Percentiles rank a stretch among this genome's conserved stretches.
These are phyloP conservation scores for Oryzias sinensis DNA, from an alignment of 2,797 vertebrate species.

Conservation along the genomic window DNA sequence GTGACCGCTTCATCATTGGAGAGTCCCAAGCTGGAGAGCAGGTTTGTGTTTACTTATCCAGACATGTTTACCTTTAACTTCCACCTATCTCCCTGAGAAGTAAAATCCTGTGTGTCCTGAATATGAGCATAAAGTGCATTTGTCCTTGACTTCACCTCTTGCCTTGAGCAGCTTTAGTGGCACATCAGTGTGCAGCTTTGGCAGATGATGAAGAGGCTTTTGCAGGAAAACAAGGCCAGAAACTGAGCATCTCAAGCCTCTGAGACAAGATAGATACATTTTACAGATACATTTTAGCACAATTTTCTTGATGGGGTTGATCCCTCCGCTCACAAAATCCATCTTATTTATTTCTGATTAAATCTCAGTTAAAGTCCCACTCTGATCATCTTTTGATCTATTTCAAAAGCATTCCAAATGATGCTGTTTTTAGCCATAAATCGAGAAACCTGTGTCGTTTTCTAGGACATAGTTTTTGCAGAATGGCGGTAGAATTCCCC, in stretches of 20 bases:
- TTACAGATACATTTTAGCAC: too few relatives aligned
- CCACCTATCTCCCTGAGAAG: background rate
- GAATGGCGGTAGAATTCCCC: too few relatives aligned
- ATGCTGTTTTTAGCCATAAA: too few relatives aligned
- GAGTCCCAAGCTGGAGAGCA: constrained; percentile 99
- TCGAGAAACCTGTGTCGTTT: too few relatives aligned
- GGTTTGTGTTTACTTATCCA: constrained; percentile 66
- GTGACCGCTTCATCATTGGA: constrained; percentile 98
- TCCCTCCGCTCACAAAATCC: too few relatives aligned
- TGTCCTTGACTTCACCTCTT: constrained; percentile 29
- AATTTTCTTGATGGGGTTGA: too few relatives aligned
- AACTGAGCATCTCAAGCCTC: constrained; percentile 32
- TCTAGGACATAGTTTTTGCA: too few relatives aligned
- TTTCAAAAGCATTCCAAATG: too few relatives aligned
- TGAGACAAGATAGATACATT: too few relatives aligned
- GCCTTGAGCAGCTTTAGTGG: constrained; percentile 34
- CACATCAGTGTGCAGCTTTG: constrained; percentile 31
- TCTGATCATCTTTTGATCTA: too few relatives aligned
- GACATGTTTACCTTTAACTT: background rate
- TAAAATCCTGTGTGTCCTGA: background rate
- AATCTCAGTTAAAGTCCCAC: too few relatives aligned
- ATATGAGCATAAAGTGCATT: constrained; percentile 32
- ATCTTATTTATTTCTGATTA: too few relatives aligned
- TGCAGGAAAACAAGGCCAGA: constrained; percentile 25
- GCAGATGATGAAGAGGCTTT: constrained; percentile 40